Percentiles rank a stretch among this genome's conserved stretches.
Evolutionary conservation across 1,140 invertebrate species (phyloP).

Genomic region (Chelonus insularis): DNA sequence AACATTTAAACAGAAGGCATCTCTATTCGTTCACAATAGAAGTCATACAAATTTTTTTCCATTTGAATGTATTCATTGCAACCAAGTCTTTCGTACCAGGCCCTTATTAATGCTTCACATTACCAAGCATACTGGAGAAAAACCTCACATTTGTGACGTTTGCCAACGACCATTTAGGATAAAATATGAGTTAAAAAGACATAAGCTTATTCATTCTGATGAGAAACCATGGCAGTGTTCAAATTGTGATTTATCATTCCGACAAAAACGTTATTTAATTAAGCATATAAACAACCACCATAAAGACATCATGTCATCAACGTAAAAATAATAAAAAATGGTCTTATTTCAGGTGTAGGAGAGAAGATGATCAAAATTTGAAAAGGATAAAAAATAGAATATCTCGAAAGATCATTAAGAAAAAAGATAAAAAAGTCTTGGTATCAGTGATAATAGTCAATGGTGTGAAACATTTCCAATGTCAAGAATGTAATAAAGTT

Average conservation of each 20-base stretch:
- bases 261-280: constrained; percentile 58
- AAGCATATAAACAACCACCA: too few species aligned
- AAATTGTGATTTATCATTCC: constrained; percentile 53
- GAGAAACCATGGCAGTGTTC: constrained; percentile 59
- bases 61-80: constrained; percentile 66
- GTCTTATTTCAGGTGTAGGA: constrained; percentile 40
- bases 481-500: constrained; percentile 53
- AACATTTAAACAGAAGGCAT: constrained; percentile 63
- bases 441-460: constrained; percentile 37
- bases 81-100: constrained; percentile 64
- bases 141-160: constrained; percentile 66
- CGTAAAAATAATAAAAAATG: constrained; percentile 35
- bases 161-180: constrained; percentile 66
- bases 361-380: not conserved
- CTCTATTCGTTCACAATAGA: constrained; percentile 61
- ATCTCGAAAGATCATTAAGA: too few species aligned
- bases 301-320: constrained; percentile 52
- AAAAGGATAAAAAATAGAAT: not conserved
- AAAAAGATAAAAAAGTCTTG: not conserved
- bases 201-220: constrained; percentile 55
- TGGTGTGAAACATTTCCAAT: constrained; percentile 44
- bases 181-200: constrained; percentile 67
- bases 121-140: constrained; percentile 68
- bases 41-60: constrained; percentile 64
- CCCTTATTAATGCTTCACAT: constrained; percentile 64